Evolutionary conservation across 1,140 invertebrate species (phyloP).

Genomic region (Ceratina calcarata): DNA sequence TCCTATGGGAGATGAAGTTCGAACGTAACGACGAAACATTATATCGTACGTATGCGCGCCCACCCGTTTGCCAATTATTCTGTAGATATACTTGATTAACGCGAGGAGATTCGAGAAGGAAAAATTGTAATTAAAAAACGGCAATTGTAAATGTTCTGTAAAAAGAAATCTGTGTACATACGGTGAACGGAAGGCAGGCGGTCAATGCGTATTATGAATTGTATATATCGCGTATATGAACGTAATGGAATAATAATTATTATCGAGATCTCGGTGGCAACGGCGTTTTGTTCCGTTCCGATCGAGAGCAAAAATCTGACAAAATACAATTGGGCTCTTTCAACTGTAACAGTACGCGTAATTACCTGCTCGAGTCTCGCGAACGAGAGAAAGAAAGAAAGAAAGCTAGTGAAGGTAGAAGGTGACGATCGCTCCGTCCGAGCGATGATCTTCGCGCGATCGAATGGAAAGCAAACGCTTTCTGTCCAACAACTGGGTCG

Average conservation of each 20-base stretch:
- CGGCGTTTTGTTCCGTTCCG: slow-evolving; percentile 44
- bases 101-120: neutral
- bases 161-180: slow-evolving; percentile 43
- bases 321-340: slow-evolving; percentile 5
- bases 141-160: slow-evolving; percentile 32
- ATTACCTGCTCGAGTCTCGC: slow-evolving; percentile 28
- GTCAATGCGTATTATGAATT: slow-evolving; percentile 3
- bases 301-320: slow-evolving; percentile 26
- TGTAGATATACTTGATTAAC: slow-evolving; percentile 3
- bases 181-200: neutral
- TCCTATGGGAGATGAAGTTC: slow-evolving; percentile 28
- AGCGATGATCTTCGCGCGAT: slow-evolving; percentile 8
- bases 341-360: slow-evolving; percentile 30
- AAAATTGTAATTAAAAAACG: slow-evolving; percentile 11
- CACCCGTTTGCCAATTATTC: neutral
- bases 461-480: neutral
- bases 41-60: too few species aligned
- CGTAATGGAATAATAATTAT: neutral
- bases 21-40: slow-evolving; percentile 8
- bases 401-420: neutral
- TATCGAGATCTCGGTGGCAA: slow-evolving; percentile 10
- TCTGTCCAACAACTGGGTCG: too few species aligned
- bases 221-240: slow-evolving; percentile 35
- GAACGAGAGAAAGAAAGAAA: slow-evolving; percentile 10
- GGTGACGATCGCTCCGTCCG: neutral